Percentiles rank a stretch among this genome's conserved stretches.
phyloP scores from a whole-genome alignment of 2,797 vertebrate genomes.

The Nothura maculosa region DNA sequence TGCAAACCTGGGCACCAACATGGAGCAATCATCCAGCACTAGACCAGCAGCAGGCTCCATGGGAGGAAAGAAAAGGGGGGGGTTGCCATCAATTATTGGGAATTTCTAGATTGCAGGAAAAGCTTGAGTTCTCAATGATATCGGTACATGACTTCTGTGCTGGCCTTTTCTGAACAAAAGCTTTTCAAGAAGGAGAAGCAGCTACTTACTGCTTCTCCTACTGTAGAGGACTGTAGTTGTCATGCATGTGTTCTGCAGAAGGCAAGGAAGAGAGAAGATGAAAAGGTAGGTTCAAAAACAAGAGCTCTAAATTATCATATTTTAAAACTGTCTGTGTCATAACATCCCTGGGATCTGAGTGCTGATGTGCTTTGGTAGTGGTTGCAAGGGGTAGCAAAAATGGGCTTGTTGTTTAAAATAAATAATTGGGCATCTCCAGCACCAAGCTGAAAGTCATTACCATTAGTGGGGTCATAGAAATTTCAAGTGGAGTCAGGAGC shows the following conservation, averaged over 20 bases:
- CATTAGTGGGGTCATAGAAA: background rate
- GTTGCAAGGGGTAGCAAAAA: background rate
- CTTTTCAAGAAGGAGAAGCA: constrained; percentile 9
- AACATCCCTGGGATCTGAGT: background rate
- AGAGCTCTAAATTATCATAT: background rate
- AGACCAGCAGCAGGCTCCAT: background rate
- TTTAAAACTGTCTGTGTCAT: background rate
- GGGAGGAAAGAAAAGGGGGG: background rate
- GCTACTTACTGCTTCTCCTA: background rate
- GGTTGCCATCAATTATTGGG: background rate
- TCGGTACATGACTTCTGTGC: background rate
- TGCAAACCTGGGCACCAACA: background rate
- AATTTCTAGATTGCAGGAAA: background rate
- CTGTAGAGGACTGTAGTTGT: background rate
- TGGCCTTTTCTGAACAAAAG: background rate
- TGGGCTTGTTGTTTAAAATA: background rate
- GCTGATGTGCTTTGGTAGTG: background rate
- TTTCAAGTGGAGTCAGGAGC: constrained; percentile 24
- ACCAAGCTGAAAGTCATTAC: background rate
- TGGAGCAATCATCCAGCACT: background rate
- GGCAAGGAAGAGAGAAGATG: background rate
- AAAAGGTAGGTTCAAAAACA: background rate
- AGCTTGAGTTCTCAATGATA: background rate
- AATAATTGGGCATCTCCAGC: background rate
- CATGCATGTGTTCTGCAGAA: background rate